Percentiles rank a stretch among this genome's conserved stretches.
Conservation (phyloP, 2,797 vertebrate species). For the Acanthurus tractus region DNA sequence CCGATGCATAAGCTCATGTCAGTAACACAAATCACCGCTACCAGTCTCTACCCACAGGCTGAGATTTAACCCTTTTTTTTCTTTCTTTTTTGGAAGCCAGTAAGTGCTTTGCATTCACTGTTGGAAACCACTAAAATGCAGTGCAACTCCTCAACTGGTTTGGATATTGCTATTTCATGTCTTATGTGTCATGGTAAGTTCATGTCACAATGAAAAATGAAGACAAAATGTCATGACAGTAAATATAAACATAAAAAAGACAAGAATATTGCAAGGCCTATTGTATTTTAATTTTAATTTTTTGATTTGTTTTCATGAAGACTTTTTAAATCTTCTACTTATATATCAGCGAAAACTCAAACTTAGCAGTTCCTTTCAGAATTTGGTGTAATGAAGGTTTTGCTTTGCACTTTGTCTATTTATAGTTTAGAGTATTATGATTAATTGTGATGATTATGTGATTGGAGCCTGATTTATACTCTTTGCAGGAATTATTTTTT, state of each 20-base stretch:
- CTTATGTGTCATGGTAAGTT: background rate
- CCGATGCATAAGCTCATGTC: background rate
- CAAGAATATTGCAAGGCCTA: fast-evolving
- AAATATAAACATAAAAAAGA: background rate
- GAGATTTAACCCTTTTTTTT: background rate
- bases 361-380: background rate
- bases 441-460: background rate
- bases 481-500: background rate
- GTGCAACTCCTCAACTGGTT: background rate
- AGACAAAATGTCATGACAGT: background rate
- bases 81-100: background rate
- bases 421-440: conserved; percentile 10
- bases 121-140: background rate
- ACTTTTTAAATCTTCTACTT: background rate
- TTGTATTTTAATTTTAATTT: background rate
- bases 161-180: background rate
- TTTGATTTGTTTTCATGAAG: background rate
- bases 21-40: background rate
- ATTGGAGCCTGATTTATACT: background rate
- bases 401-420: conserved; percentile 22
- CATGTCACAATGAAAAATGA: background rate
- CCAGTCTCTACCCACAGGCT: background rate
- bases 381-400: conserved; percentile 12
- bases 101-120: background rate
- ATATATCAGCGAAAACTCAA: background rate